Percentiles rank a stretch among this genome's conserved stretches.
Evolutionary conservation across 2,797 vertebrate species (phyloP).

Genomic region (Rhinophrynus dorsalis): DNA sequence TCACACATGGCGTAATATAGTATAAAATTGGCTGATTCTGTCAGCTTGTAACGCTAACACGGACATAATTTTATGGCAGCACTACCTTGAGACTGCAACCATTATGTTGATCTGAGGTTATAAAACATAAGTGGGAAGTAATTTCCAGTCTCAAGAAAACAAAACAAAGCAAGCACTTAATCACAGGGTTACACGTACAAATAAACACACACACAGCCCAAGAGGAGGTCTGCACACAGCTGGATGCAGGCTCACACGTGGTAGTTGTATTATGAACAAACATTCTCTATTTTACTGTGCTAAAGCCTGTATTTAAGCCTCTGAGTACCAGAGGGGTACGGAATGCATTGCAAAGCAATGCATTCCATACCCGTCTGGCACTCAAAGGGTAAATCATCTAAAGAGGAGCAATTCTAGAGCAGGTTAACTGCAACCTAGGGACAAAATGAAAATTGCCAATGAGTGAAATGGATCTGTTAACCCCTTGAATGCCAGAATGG

Average conservation of each 20-base stretch:
- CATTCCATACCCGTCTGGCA: too few species aligned
- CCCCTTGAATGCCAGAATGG: too few species aligned
- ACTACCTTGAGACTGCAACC: background rate
- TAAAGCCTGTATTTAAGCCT: too few species aligned
- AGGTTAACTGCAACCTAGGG: too few species aligned
- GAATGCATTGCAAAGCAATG: too few species aligned
- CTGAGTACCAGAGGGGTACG: too few species aligned
- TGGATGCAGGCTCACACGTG: background rate
- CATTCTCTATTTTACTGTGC: too few species aligned
- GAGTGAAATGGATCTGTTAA: too few species aligned
- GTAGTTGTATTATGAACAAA: background rate
- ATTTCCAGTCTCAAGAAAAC: constrained; percentile 28
- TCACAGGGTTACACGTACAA: constrained; percentile 9
- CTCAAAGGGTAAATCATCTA: too few species aligned
- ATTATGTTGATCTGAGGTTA: background rate
- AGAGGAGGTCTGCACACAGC: constrained; percentile 12
- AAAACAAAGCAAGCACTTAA: constrained; percentile 31
- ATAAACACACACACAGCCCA: background rate
- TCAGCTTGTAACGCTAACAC: background rate
- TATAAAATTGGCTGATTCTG: background rate
- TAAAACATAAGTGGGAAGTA: constrained; percentile 31
- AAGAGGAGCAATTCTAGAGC: too few species aligned
- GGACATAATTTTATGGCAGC: constrained; percentile 1
- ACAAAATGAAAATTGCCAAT: too few species aligned
- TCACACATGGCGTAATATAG: background rate